Conservation (phyloP, 2,888 invertebrate species). For the Atrina japonica region DNA sequence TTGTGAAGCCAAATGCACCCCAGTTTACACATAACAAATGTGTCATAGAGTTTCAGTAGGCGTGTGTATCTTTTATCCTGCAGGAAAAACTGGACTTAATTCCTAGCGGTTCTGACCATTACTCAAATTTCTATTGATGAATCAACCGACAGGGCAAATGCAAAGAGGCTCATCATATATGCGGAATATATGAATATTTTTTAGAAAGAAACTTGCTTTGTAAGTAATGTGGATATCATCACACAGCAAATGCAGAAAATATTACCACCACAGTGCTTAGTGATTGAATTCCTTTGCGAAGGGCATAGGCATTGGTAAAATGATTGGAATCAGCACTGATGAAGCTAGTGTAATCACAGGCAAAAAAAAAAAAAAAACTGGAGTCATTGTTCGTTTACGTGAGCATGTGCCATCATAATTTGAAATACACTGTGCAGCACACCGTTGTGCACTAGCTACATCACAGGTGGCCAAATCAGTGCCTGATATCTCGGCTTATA, state of each 20-base stretch:
- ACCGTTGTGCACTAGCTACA: slow-evolving; percentile 38
- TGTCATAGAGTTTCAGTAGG: slow-evolving; percentile 38
- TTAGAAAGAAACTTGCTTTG: slow-evolving; percentile 12
- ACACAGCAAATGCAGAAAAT: slow-evolving; percentile 32
- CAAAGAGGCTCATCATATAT: slow-evolving; percentile 35
- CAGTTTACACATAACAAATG: slow-evolving; percentile 9
- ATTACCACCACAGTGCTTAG: slow-evolving; percentile 26
- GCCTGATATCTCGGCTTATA: slow-evolving; percentile 32
- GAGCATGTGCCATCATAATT: slow-evolving; percentile 24
- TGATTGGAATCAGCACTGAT: slow-evolving; percentile 46
- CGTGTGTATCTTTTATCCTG: slow-evolving; percentile 28
- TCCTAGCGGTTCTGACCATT: slow-evolving; percentile 17
- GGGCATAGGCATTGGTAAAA: slow-evolving; percentile 33
- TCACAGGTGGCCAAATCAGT: slow-evolving; percentile 43
- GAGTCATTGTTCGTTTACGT: slow-evolving; percentile 24
- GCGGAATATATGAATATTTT: slow-evolving; percentile 27
- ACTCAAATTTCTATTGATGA: slow-evolving; percentile 37
- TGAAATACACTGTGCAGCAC: slow-evolving; percentile 41
- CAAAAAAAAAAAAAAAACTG: slow-evolving; percentile 23
- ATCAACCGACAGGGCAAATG: slow-evolving; percentile 44
- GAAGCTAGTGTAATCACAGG: slow-evolving; percentile 49
- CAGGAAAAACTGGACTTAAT: slow-evolving; percentile 26
- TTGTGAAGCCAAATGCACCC: neutral
- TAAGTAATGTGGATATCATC: slow-evolving; percentile 36
- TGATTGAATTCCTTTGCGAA: slow-evolving; percentile 43